Base-by-base conservation (phyloP, 2,888 invertebrate genomes). In the Drosophila seclusa region DNA sequence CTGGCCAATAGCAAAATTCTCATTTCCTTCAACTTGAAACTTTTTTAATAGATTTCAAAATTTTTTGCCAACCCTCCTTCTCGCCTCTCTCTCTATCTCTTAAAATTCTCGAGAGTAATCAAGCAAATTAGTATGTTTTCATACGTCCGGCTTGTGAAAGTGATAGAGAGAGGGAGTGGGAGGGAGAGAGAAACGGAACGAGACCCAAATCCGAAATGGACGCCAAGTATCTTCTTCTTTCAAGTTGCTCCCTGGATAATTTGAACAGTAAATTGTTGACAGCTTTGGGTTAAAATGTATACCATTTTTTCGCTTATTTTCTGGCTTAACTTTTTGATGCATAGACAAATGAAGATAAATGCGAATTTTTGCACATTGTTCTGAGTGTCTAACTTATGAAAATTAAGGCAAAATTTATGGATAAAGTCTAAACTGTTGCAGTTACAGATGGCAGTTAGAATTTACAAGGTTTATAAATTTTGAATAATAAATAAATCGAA, bases 11-110 rank as follows among this genome's bases (percentile, higher is more conserved):
- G 76, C 79, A 61, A 50, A 65, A 63, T 63, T 85, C 72, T 57
- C 83, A 68, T 80, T 85, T 75, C 82, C 72, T 57, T 55, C 61
- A 68, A 65, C 66, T 81, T 65, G 49, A 83, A 86, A 87, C 84
- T 90, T 90, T 90, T 87, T 84, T 89, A 87, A 87, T 87, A 87
- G 90, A 87, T 87, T 90, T 87, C 80, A 89, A 83, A 85, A 76
- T 81, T 68, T 38, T 40, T 27, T 38, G 18, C 36, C 42, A 45
- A 45, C 45, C 16, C 7, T 24, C 16, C 21, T 45, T 7, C 8
- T 2, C n/a, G 29, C n/a, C n/a, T 21, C 13, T 45, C n/a, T 38
- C 38, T n/a, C 40, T 61, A 62, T 59, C 40, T 48, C 52, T 8
- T 40, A 68, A 62, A 72, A 87, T 82, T 76, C 87, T 84, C 87